These are phyloP conservation scores for Drosophila acutilabella DNA, from an alignment of 2,888 invertebrate species.

Conservation along the genomic window DNA sequence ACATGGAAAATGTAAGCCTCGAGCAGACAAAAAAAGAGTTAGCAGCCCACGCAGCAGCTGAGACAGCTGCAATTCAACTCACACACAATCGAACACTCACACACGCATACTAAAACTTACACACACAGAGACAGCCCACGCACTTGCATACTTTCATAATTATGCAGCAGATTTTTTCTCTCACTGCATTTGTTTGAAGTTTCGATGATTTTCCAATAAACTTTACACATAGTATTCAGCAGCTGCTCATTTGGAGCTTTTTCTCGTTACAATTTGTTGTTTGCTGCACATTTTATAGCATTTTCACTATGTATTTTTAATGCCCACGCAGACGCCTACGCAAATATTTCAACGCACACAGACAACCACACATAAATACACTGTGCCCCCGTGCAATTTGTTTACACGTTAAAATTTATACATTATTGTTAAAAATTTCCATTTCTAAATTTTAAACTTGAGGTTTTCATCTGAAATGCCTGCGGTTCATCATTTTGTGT, in stretches of 20 bases:
- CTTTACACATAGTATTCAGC: slow-evolving; percentile 51
- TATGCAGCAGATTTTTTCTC: slow-evolving; percentile 37
- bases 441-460: slow-evolving; percentile 29
- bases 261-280: slow-evolving; percentile 22
- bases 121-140: slow-evolving; percentile 33
- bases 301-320: slow-evolving; percentile 41
- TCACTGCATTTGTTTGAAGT: slow-evolving; percentile 54
- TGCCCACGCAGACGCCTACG: slow-evolving; percentile 63
- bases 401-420: slow-evolving; percentile 42
- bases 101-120: neutral
- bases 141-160: slow-evolving; percentile 54
- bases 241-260: slow-evolving; percentile 41
- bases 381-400: slow-evolving; percentile 36
- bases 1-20: slow-evolving; percentile 66
- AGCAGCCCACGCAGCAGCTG: slow-evolving; percentile 61
- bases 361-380: slow-evolving; percentile 17
- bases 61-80: slow-evolving; percentile 40
- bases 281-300: slow-evolving; percentile 52
- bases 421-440: slow-evolving; percentile 26
- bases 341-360: slow-evolving; percentile 56
- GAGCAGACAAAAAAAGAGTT: slow-evolving; percentile 56
- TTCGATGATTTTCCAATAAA: slow-evolving; percentile 70
- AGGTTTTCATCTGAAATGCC: slow-evolving; percentile 17
- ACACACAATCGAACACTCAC: slow-evolving; percentile 11
- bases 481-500: slow-evolving; percentile 21